Evolutionary conservation across 2,797 vertebrate genomes (phyloP).

Genomic region (Oryzias dopingdopingensis): DNA sequence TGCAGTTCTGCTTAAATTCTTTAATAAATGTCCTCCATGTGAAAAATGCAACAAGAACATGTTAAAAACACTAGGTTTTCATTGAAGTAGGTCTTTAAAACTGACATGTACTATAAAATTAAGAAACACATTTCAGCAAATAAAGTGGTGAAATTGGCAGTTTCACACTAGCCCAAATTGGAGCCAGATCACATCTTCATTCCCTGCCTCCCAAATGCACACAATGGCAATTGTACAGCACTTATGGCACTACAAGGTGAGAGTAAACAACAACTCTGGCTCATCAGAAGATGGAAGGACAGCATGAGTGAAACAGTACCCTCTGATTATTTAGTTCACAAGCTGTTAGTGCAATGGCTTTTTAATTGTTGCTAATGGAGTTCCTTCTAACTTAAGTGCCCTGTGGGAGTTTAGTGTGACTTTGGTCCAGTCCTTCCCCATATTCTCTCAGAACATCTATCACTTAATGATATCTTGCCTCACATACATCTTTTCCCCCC

Average conservation of each 20-base stretch:
- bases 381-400: constrained; percentile 50
- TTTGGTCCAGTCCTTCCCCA: constrained; percentile 19
- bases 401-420: constrained; percentile 43
- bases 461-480: constrained; percentile 29
- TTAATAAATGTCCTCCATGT: too few relatives aligned
- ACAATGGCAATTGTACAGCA: constrained; percentile 36
- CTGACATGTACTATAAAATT: too few relatives aligned
- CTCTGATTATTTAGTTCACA: constrained; percentile 61
- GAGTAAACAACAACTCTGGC: constrained; percentile 33
- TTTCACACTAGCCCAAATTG: background rate
- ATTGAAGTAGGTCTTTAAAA: too few relatives aligned
- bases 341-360: constrained; percentile 64
- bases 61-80: too few relatives aligned
- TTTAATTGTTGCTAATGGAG: constrained; percentile 72
- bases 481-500: constrained; percentile 21
- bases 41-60: too few relatives aligned
- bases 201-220: constrained; percentile 22
- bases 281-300: constrained; percentile 56
- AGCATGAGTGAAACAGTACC: constrained; percentile 43
- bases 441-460: constrained; percentile 25
- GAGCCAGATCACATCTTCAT: constrained; percentile 3
- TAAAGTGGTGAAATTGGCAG: too few relatives aligned
- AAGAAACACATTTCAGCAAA: too few relatives aligned
- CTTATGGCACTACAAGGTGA: constrained; percentile 41
- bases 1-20: too few relatives aligned